Conservation (phyloP, 35 echinoderm and acorn worm species). For the Apostichopus parvimensis region DNA sequence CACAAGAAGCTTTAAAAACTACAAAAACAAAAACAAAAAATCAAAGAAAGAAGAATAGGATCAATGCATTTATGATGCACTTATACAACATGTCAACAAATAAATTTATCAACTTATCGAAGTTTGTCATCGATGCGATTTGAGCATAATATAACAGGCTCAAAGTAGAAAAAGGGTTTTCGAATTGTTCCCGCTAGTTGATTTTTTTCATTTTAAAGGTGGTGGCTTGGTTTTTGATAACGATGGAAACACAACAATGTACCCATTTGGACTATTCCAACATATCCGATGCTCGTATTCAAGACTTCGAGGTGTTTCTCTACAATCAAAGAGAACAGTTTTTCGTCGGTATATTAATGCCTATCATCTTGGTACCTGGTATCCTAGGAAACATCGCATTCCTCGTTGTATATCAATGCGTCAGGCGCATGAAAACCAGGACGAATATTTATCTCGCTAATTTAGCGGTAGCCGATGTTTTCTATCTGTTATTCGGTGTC, state of each 20-base stretch:
- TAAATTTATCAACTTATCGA: background rate
- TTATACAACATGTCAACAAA: background rate
- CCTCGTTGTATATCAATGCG: conserved; percentile 54
- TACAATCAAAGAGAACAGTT: conserved; percentile 8
- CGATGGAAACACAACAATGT: conserved; percentile 2
- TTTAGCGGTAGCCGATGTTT: conserved; percentile 32
- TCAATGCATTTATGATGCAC: no score
- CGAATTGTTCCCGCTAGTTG: background rate
- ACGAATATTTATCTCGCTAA: conserved; percentile 69
- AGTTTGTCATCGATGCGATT: background rate
- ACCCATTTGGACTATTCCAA: background rate
- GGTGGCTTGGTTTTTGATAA: background rate
- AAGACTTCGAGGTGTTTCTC: background rate
- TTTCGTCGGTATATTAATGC: conserved; percentile 36
- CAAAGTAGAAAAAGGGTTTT: background rate
- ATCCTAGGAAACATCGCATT: conserved; percentile 70
- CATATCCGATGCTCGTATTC: background rate
- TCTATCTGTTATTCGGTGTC: conserved; percentile 40
- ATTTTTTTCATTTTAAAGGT: background rate
- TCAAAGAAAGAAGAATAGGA: no score
- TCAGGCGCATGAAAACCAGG: conserved; percentile 71
- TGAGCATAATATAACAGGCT: background rate
- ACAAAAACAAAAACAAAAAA: no score
- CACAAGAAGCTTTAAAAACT: no score
- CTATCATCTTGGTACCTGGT: conserved; percentile 64